Evolutionary conservation across 2,888 invertebrate genomes (phyloP).

Genomic region (Zonitis immaculata): DNA sequence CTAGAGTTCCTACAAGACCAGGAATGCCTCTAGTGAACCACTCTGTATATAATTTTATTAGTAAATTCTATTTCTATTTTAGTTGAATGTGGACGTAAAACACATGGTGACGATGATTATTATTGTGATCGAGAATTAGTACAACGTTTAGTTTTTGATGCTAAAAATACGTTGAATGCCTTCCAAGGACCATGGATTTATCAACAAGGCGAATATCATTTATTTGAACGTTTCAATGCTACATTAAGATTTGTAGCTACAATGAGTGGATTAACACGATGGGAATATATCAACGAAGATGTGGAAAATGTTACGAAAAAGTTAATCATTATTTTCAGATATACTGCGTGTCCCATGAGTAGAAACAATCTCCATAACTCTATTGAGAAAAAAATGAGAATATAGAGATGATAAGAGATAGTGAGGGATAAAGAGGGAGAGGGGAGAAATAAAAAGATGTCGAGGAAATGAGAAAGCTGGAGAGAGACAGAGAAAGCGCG

Average conservation of each 20-base stretch:
- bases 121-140: conserved; percentile 82
- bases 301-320: conserved; percentile 39
- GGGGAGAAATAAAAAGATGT: too few relatives aligned
- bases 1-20: too few relatives aligned
- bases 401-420: too few relatives aligned
- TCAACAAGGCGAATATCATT: conserved; percentile 47
- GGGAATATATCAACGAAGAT: conserved; percentile 70
- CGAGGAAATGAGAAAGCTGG: too few relatives aligned
- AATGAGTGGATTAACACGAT: conserved; percentile 82
- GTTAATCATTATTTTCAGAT: background rate
- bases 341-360: too few relatives aligned
- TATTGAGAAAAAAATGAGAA: too few relatives aligned
- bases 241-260: conserved; percentile 80
- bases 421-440: too few relatives aligned
- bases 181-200: conserved; percentile 44
- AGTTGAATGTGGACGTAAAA: conserved; percentile 65
- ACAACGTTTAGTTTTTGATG: conserved; percentile 82
- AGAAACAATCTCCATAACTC: too few relatives aligned
- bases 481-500: too few relatives aligned
- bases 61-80: too few relatives aligned
- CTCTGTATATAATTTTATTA: too few relatives aligned
- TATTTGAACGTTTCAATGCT: conserved; percentile 66
- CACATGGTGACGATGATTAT: conserved; percentile 64
- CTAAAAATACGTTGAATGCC: conserved; percentile 61
- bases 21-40: too few relatives aligned